Base-by-base conservation (phyloP, 2,888 invertebrate genomes). In the Trilocha varians region DNA sequence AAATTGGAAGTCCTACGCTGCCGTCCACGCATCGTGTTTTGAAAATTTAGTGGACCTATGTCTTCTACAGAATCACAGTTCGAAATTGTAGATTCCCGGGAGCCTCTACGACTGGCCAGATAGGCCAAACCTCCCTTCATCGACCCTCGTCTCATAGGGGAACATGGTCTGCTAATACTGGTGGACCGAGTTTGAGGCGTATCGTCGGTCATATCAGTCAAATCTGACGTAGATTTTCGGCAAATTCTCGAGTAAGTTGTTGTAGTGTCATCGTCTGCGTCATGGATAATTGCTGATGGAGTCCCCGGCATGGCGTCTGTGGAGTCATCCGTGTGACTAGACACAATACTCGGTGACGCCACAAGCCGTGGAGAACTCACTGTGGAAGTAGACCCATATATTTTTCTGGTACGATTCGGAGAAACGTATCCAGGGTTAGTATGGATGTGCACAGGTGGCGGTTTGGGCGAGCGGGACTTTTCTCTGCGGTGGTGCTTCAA, bases 1-100 rank as follows among this genome's bases (percentile, higher is more conserved):
- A 95, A 95, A 77, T 95, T 95, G 1, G 95, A 95, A 3, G 94
- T 95, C 53, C 95, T 85, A 17, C 95, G 82, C 65, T 94, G 94
- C 13, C 93, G 87, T 1, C 92, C 92, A 2, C 94, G 88, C 55
- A 91, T 90, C 16, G 93, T 92, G 49, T 91, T 90, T 62, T 92
- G 92, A 71, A 94, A 94, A 71, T 93, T 93, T 47, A 93, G 75
- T 5, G 94, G 94, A 0, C 93, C 94, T 39, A 94, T 90, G 57
- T 93, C 94, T 68, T 94, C 94, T 0, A 83, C 84, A 1, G 85
- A 85, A 49, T 85, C 85, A 41, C 83, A 85, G 59, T 93, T 93
- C 1, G 93, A 93, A 53, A 91, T 85, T 48, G 91, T 92, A 1
- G 93, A 93, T 57, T 90, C 90, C n/a, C 94, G 83, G 0, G 93